phyloP scores from a whole-genome alignment of 2,797 vertebrate genomes.

The Iguana delicatissima region DNA sequence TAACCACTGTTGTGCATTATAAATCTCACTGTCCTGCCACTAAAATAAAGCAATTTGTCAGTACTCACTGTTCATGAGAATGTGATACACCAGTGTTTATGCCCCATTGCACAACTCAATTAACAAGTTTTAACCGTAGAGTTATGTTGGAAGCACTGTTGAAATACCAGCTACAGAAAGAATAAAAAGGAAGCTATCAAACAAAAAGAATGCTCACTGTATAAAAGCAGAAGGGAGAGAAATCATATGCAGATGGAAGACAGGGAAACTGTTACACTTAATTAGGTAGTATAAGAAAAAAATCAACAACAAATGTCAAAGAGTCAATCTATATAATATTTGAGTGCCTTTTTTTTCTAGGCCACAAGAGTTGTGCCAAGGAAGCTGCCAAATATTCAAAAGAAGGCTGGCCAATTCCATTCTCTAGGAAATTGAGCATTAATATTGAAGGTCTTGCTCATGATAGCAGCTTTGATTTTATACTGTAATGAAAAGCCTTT shows the following conservation, averaged over 20 bases:
- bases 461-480: background rate
- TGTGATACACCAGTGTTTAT: conserved; percentile 62
- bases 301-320: background rate
- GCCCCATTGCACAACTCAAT: conserved; percentile 69
- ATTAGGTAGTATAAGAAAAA: background rate
- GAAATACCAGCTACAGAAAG: conserved; percentile 52
- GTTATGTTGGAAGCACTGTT: conserved; percentile 61
- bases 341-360: background rate
- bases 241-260: conserved; percentile 11
- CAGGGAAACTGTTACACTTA: background rate
- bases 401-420: conserved; percentile 23
- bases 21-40: background rate
- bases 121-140: conserved; percentile 57
- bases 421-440: background rate
- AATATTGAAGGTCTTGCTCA: background rate
- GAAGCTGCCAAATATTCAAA: conserved; percentile 20
- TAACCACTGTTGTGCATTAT: background rate
- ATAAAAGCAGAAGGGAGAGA: conserved; percentile 19
- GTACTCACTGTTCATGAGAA: conserved; percentile 43
- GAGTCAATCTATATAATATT: background rate
- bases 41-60: conserved; percentile 26
- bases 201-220: conserved; percentile 6
- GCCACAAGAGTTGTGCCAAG: background rate
- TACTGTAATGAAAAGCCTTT: background rate
- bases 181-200: conserved; percentile 51